Conservation (phyloP, 2,888 invertebrate genomes). For the Leucophenga montana region DNA sequence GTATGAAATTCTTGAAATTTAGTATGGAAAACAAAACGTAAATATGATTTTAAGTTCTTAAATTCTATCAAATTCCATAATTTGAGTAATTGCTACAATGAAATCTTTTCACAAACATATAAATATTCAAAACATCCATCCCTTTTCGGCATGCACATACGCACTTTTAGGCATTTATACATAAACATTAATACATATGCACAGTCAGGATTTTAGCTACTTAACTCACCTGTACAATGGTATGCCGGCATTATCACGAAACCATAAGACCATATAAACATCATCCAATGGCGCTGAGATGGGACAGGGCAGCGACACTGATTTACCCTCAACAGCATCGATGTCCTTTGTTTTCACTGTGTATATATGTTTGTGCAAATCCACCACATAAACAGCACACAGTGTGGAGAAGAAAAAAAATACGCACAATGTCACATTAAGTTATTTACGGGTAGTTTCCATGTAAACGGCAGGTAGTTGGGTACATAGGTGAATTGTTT, state of each 20-base stretch:
- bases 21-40: too few species aligned
- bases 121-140: too few species aligned
- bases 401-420: not conserved
- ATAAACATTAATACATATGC: too few species aligned
- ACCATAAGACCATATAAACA: slow-evolving; percentile 95
- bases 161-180: too few species aligned
- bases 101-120: too few species aligned
- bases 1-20: too few species aligned
- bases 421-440: slow-evolving; percentile 25
- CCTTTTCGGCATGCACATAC: too few species aligned
- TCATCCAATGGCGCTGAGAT: slow-evolving; percentile 88
- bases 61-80: too few species aligned
- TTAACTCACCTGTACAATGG: slow-evolving; percentile 86
- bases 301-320: slow-evolving; percentile 90
- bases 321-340: slow-evolving; percentile 90
- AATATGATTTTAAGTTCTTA: too few species aligned
- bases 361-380: slow-evolving; percentile 37
- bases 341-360: slow-evolving; percentile 84
- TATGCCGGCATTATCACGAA: slow-evolving; percentile 88
- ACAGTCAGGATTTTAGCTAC: too few species aligned
- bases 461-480: slow-evolving; percentile 28
- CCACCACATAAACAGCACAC: not conserved
- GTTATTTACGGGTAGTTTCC: slow-evolving; percentile 24
- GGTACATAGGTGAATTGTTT: slow-evolving; percentile 34
- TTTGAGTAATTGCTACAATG: too few species aligned